These are phyloP conservation scores for Muscicapa striata DNA, from an alignment of 2,797 vertebrate species.

Conservation along the genomic window DNA sequence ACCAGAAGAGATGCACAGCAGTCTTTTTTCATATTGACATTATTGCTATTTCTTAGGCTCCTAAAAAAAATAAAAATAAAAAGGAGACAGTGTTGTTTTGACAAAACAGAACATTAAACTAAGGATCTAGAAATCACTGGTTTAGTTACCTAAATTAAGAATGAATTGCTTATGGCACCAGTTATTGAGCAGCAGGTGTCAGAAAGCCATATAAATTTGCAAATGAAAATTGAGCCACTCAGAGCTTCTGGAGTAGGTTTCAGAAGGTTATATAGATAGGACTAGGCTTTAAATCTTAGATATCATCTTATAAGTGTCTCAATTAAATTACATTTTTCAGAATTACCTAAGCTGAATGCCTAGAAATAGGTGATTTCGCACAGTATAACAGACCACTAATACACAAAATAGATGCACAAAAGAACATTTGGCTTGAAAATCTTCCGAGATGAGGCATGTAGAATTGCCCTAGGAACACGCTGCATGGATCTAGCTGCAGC, in stretches of 20 bases:
- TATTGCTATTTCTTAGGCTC: neutral
- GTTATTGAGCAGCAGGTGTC: slow-evolving; percentile 20
- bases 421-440: slow-evolving; percentile 24
- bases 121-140: neutral
- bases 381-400: neutral
- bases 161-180: neutral
- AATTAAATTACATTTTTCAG: slow-evolving; percentile 62
- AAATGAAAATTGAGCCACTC: slow-evolving; percentile 27
- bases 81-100: neutral
- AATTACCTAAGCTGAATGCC: slow-evolving; percentile 14
- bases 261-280: slow-evolving; percentile 29
- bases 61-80: neutral
- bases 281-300: slow-evolving; percentile 38
- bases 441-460: neutral
- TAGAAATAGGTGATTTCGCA: slow-evolving; percentile 15
- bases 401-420: slow-evolving; percentile 31
- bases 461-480: neutral
- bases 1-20: neutral
- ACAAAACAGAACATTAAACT: neutral
- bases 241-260: slow-evolving; percentile 29
- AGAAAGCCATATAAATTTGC: slow-evolving; percentile 24
- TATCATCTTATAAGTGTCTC: slow-evolving; percentile 37
- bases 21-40: neutral
- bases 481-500: neutral
- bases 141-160: slow-evolving; percentile 22